A percentile compares a stretch with the other conserved stretches of the same genome.
Evolutionary conservation across 2,888 invertebrate species (phyloP).

Genomic region (Maniola hyperantus): DNA sequence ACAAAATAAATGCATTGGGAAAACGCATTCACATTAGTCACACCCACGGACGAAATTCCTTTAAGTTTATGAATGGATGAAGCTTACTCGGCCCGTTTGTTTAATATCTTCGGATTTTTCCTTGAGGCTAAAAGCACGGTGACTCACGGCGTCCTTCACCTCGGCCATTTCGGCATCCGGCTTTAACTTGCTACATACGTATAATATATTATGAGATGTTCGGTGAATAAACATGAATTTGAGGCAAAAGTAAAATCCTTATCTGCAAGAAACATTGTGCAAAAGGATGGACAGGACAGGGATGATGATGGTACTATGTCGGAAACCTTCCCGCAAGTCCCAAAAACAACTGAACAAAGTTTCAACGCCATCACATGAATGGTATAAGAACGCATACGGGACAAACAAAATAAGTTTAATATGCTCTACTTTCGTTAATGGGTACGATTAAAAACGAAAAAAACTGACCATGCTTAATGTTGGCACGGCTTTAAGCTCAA

Average conservation of each 20-base stretch:
- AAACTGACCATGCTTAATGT: slow-evolving; percentile 20
- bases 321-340: no score
- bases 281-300: no score
- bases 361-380: no score
- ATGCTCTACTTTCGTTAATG: slow-evolving; percentile 6
- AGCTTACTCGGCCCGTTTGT: slow-evolving; percentile 25
- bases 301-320: no score
- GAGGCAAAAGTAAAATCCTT: neutral
- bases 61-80: slow-evolving; percentile 22
- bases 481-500: slow-evolving; percentile 7
- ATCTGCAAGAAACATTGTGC: neutral
- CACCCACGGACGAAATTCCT: slow-evolving; percentile 2
- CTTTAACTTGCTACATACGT: slow-evolving; percentile 51
- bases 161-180: slow-evolving; percentile 66
- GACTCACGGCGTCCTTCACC: slow-evolving; percentile 78
- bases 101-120: slow-evolving; percentile 54
- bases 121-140: slow-evolving; percentile 55
- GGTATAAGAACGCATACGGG: no score
- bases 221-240: neutral
- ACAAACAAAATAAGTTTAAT: neutral
- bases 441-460: neutral
- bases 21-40: slow-evolving; percentile 9
- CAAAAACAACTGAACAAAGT: no score
- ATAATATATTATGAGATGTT: neutral
- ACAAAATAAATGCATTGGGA: slow-evolving; percentile 8